Evolutionary conservation across 2,797 vertebrate genomes (phyloP).

Genomic region (Leptatherina wallacei): DNA sequence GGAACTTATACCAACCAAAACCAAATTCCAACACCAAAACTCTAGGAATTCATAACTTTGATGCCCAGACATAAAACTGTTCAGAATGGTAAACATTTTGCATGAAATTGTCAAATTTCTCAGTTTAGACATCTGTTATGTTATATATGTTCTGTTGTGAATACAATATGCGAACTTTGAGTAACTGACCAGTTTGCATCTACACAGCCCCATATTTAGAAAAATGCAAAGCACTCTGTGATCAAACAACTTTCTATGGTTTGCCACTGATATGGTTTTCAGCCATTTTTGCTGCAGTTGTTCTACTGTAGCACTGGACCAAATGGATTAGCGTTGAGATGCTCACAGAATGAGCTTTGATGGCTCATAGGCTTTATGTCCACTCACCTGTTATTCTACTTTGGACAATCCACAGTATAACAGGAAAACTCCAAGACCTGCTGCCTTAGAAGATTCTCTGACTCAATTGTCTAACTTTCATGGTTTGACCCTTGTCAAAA

Average conservation of each 20-base stretch:
- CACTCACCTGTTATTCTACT: not conserved
- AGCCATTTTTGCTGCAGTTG: not conserved
- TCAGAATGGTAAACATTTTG: too few relatives aligned
- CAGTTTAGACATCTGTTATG: too few relatives aligned
- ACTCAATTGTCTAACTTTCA: not conserved
- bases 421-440: not conserved
- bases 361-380: not conserved
- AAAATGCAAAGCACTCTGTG: too few relatives aligned
- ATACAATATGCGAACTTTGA: too few relatives aligned
- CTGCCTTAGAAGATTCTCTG: not conserved
- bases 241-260: not conserved
- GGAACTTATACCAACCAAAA: too few relatives aligned
- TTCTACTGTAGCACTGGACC: not conserved
- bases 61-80: too few relatives aligned
- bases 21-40: too few relatives aligned
- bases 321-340: not conserved
- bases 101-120: too few relatives aligned
- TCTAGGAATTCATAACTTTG: too few relatives aligned
- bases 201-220: too few relatives aligned
- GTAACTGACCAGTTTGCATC: too few relatives aligned
- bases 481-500: not conserved
- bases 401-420: not conserved
- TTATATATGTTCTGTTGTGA: too few relatives aligned
- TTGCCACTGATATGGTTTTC: not conserved
- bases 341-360: not conserved